A percentile compares a stretch with the other conserved stretches of the same genome.
Evolutionary conservation across 2,797 vertebrate species (phyloP).

Genomic region (Nasua narica): DNA sequence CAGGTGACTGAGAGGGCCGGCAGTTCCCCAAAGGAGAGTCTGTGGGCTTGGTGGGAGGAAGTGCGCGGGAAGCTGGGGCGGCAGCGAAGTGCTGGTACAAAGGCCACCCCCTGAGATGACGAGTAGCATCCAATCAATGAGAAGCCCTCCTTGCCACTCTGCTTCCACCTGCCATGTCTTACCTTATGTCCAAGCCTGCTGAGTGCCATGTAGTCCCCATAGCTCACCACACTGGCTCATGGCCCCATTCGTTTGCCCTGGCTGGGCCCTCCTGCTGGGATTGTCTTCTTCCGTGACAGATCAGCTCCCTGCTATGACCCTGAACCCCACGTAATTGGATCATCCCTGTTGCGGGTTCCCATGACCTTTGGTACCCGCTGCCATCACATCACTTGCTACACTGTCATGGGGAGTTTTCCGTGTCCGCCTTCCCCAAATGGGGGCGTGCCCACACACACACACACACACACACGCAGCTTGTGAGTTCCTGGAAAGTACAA

Average conservation of each 20-base stretch:
- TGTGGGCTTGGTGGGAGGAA: too few relatives aligned
- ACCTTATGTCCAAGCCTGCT: background rate
- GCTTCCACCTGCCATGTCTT: background rate
- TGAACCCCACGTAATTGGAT: background rate
- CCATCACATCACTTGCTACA: background rate
- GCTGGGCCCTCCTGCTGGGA: background rate
- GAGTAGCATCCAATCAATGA: background rate
- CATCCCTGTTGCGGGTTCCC: background rate
- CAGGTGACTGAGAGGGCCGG: too few relatives aligned
- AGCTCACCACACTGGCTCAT: background rate
- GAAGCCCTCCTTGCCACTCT: background rate
- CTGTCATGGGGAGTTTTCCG: background rate
- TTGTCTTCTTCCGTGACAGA: background rate
- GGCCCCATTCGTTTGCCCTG: background rate
- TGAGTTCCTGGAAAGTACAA: background rate
- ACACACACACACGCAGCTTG: too few relatives aligned
- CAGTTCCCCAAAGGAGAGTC: background rate
- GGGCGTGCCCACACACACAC: background rate
- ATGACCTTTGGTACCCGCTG: accelerated
- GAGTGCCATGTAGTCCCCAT: accelerated
- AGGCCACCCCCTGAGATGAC: accelerated
- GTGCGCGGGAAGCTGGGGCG: background rate
- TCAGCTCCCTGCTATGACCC: background rate
- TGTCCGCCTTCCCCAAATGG: background rate
- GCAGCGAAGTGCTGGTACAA: too few relatives aligned